Base-by-base conservation (phyloP, 1,140 invertebrate genomes). In the Rhagoletis zephyria region DNA sequence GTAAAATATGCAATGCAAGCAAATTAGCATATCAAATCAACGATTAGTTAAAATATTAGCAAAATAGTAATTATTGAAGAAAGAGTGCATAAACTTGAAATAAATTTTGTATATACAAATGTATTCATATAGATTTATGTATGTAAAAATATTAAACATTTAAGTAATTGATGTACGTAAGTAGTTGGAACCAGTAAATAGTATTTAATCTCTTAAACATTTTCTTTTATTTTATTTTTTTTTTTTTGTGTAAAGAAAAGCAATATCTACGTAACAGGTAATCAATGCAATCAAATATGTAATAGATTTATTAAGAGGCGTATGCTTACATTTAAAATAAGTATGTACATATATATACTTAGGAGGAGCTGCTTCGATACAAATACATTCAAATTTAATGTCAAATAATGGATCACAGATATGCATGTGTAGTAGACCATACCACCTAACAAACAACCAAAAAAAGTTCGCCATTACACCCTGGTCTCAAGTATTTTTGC, bases 11-110 rank as follows among this genome's bases (percentile, higher is more conserved):
- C 74, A 56, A 16, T 56, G 48, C 45, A 81, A 81, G 74, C 74
- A 81, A 81, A 81, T 81, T 81, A 81, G 74, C 74, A 81, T 81
- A 81, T 81, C 74, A 81, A 56, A 81, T 56, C 74, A 81, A 59
- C n/a, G 74, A 81, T 81, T 81, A 81, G 74, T 81, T 56, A 59
- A 81, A 81, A 56, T 30, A 30, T 5, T 81, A 81, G 74, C 48
- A 81, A 81, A 81, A 59, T 81, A 59, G 51, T 51, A 59, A 1
- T 81, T 19, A 56, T n/a, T 56, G 51, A 81, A 59, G 48, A 48
- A 56, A 7, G 19, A 30, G n/a, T 81, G 16, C 16, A 16, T 14
- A 6, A 30, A 67, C 40, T 67, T 2, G 1, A 56, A 81, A 14
- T 81, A 81, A 56, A 48, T 16, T 48, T n/a, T 67, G 30, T 42